Evolutionary conservation across 2,888 invertebrate species (phyloP), one percentile per base, ranked within the genome.

Genomic region (Amphipyra berbera): DNA sequence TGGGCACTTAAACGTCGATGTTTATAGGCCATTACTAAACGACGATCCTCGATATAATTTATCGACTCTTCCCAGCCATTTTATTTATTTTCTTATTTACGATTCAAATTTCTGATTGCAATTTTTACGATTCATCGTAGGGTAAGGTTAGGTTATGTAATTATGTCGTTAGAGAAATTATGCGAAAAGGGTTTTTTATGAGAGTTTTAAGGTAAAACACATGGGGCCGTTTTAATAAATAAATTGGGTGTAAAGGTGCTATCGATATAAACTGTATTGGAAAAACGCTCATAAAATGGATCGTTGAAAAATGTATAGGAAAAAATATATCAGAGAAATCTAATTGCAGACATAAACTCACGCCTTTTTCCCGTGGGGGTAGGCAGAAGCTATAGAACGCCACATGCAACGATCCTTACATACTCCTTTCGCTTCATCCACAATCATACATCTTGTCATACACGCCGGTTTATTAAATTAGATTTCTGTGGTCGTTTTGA

Each of bases 31-130:
- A 52, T 59, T 69, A 69, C 69, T 73, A 76, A 79, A 79, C 63
- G 70, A 61, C 70, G 56, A 79, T 76, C 59, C 61, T 69, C 61
- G 54, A 76, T 73, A 73, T 76, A 76, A 76, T 72, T 79, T 79
- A 79, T 76, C 54, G 70, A 69, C 50, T 67, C 66, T 76, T 66
- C 50, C 55, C 56, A 61, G 50, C 66, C 57, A 59, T 76, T 65
- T 69, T 57, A 73, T 79, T 66, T 69, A 76, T 63, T 65, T 68
- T 49, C 58, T 48, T 69, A 64, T 76, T 79, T 75, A 77, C 61
- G 65, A 57, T 60, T 66, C 38, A 10, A 59, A 54, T 54, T 60
- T 53, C 63, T 67, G 75, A 70, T 76, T 75, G 61, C 76, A 37
- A 55, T 60, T 70, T 74, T 70, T 66, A 74, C 47, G 73, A 57